These are phyloP conservation scores for Archips xylosteana DNA, from an alignment of 2,888 invertebrate species.

Conservation along the genomic window DNA sequence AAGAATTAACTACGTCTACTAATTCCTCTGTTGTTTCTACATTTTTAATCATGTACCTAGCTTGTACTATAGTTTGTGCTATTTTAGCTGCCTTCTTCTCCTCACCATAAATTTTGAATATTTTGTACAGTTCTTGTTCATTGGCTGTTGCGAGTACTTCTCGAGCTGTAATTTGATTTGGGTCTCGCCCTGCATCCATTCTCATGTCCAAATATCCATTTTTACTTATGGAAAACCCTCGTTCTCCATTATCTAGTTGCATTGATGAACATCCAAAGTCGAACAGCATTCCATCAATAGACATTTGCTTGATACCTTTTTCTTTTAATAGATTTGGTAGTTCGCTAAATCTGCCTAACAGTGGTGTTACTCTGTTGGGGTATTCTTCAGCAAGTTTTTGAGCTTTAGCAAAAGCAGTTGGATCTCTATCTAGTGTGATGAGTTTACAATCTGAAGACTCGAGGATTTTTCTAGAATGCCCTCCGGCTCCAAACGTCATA, in stretches of 20 bases:
- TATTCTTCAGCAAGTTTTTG: slow-evolving; percentile 87
- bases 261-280: slow-evolving; percentile 98
- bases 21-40: slow-evolving; percentile 94
- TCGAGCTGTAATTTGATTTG: slow-evolving; percentile 92
- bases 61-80: slow-evolving; percentile 94
- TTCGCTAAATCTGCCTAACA: slow-evolving; percentile 95
- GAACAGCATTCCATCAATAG: slow-evolving; percentile 95
- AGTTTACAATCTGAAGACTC: slow-evolving; percentile 88
- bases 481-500: slow-evolving; percentile 98
- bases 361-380: slow-evolving; percentile 90
- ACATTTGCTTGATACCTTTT: slow-evolving; percentile 85
- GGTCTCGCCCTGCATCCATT: slow-evolving; percentile 93
- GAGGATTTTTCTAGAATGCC: slow-evolving; percentile 92
- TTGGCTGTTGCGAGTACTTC: slow-evolving; percentile 93
- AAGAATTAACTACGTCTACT: slow-evolving; percentile 89
- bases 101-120: slow-evolving; percentile 96
- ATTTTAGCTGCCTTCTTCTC: slow-evolving; percentile 95
- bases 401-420: slow-evolving; percentile 90
- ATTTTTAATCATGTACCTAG: slow-evolving; percentile 90
- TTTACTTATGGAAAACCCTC: slow-evolving; percentile 94
- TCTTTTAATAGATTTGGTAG: slow-evolving; percentile 88
- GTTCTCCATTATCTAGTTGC: slow-evolving; percentile 93
- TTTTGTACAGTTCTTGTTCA: slow-evolving; percentile 91
- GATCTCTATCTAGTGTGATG: slow-evolving; percentile 95
- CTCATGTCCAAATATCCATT: slow-evolving; percentile 98